Evolutionary conservation across 2,888 invertebrate species (phyloP), one percentile per base, ranked within the genome.

Genomic region (Dolichopus griseipennis): DNA sequence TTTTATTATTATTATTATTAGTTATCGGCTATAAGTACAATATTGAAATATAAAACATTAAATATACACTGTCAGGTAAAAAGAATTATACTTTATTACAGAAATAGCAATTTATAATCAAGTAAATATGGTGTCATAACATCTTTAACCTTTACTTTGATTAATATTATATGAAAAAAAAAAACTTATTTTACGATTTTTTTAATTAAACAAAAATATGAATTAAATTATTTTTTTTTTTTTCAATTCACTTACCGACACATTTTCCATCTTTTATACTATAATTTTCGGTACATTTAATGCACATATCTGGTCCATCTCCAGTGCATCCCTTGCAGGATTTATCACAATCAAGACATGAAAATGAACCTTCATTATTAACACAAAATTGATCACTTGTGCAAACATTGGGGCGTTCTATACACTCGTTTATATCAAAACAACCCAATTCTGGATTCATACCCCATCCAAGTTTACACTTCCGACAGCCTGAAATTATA

Each of bases 231-330:
- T n/a, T n/a, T n/a, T n/a, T n/a, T n/a, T n/a, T n/a, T n/a, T n/a
- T n/a, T n/a, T n/a, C n/a, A n/a, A n/a, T 79, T 66, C 79, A 83
- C 81, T 86, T 84, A 85, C 91, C 88, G 71, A 90, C 83, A 81
- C 95, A 95, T 72, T 91, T 85, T 71, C 90, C 90, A 69, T 91
- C 90, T 72, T 88, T 86, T 71, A 88, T 83, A 12, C 84, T 83
- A 78, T 86, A 93, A 8, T 90, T 92, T 20, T 85, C 82, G 0
- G 90, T 89, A 84, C 97, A 97, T 76, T 87, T 84, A 41, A 85
- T 83, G 80, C 97, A 97, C 88, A 93, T 91, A 78, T 96, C 95
- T 0, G 95, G 93, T 0, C 96, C 96, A 79, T 93, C 93, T 0
- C 94, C 94, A 67, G 87, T 86, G 77, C 97, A 97, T 0, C 90